Evolutionary conservation across 1,140 invertebrate species (phyloP).

Genomic region (Sycophaga agraensis): DNA sequence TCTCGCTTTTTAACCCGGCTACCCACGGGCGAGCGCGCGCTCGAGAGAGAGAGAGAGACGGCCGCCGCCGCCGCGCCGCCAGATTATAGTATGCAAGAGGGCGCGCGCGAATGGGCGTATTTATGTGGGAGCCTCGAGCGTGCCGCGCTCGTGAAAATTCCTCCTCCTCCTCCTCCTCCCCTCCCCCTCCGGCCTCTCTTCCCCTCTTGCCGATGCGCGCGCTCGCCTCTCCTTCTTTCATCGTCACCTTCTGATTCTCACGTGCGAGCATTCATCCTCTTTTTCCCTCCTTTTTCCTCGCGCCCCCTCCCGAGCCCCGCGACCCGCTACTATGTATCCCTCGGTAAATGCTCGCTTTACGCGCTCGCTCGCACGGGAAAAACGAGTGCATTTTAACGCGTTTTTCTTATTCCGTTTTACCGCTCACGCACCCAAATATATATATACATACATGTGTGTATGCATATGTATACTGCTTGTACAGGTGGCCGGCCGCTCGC

Average conservation of each 20-base stretch:
- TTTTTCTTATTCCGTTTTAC: conserved; percentile 24
- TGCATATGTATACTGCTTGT: background rate
- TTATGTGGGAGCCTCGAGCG: conserved; percentile 22
- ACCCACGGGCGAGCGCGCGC: background rate
- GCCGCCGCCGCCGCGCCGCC: too few species aligned
- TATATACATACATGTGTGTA: too few species aligned
- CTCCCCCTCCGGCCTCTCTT: conserved; percentile 10
- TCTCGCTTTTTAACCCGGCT: conserved; percentile 15
- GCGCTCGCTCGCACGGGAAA: conserved; percentile 3
- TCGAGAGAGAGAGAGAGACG: background rate
- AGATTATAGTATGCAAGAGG: conserved; percentile 19
- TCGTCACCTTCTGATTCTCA: conserved; percentile 29
- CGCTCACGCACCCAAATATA: background rate
- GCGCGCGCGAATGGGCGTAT: conserved; percentile 24
- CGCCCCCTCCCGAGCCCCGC: background rate
- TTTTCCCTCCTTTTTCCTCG: background rate
- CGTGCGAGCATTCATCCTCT: conserved; percentile 4
- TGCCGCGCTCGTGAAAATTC: conserved; percentile 25
- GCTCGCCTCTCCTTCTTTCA: background rate
- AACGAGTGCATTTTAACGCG: background rate
- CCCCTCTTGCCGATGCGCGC: background rate
- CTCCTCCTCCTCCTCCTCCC: conserved; percentile 6
- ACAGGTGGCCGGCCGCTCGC: too few species aligned
- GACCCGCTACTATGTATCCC: background rate
- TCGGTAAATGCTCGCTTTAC: background rate